A percentile compares a stretch with the other conserved stretches of the same genome.
phyloP scores from a whole-genome alignment of 2,113 vertebrate genomes.

The Xiphophorus couchianus region DNA sequence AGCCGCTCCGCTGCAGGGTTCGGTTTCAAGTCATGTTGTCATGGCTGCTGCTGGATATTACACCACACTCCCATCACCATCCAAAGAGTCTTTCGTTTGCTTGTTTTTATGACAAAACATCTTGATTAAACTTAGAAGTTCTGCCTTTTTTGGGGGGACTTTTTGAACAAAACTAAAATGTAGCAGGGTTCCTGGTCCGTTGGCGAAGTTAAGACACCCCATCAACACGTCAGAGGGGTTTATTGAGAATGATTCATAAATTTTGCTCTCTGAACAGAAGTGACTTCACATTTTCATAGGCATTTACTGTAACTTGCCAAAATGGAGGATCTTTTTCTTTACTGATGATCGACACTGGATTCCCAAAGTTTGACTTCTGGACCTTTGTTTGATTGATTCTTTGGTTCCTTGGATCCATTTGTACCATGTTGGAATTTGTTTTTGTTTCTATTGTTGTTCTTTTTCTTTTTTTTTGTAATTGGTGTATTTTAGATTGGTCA shows the following conservation, averaged over 20 bases:
- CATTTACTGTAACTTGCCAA: constrained; percentile 24
- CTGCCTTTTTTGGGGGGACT: neutral
- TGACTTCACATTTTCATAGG: neutral
- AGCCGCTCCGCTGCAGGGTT: neutral
- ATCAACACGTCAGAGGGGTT: neutral
- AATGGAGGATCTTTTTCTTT: constrained; percentile 28
- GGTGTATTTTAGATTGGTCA: no score
- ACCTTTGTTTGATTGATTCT: no score
- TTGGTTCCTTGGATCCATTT: no score
- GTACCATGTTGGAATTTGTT: no score
- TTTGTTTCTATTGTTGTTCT: no score
- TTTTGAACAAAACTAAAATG: neutral
- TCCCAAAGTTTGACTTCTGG: constrained; percentile 1
- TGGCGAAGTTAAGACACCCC: neutral
- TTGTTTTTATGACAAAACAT: neutral
- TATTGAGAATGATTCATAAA: constrained; percentile 13
- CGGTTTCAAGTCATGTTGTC: constrained; percentile 6
- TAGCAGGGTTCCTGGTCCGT: neutral
- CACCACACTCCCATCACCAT: neutral
- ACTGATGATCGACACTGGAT: constrained; percentile 49
- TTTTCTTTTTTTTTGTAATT: no score
- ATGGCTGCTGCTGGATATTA: neutral
- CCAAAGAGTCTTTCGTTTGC: neutral
- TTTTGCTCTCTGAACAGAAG: constrained; percentile 19
- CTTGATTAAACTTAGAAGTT: neutral